Conservation (phyloP, 2,888 invertebrate species). For the Epicampocera succincta region DNA sequence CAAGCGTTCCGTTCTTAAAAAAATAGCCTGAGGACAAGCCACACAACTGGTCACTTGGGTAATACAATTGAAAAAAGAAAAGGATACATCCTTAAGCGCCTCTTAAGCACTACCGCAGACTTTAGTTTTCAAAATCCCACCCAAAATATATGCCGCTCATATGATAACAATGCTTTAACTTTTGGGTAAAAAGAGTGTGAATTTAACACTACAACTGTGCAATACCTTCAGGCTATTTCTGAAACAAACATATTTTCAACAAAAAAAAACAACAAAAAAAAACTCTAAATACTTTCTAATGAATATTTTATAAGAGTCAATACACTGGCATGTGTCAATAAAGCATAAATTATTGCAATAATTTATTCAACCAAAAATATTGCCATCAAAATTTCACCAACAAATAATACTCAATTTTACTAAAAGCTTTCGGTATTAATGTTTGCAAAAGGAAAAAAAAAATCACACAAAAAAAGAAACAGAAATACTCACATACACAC, state of each 20-base stretch:
- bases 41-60: too few species aligned
- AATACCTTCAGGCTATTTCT: not conserved
- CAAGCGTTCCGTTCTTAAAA: too few species aligned
- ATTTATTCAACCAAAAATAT: slow-evolving; percentile 60
- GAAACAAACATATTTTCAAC: not conserved
- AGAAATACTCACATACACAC: not conserved
- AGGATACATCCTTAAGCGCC: too few species aligned
- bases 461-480: slow-evolving; percentile 1
- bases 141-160: too few species aligned
- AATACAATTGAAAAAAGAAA: too few species aligned
- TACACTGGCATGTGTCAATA: slow-evolving; percentile 65
- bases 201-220: not conserved
- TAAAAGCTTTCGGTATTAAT: slow-evolving; percentile 65
- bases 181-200: too few species aligned
- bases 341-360: slow-evolving; percentile 66
- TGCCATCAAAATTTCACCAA: slow-evolving; percentile 27
- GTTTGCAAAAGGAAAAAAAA: slow-evolving; percentile 34
- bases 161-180: too few species aligned
- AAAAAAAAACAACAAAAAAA: not conserved
- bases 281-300: slow-evolving; percentile 12
- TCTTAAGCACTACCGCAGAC: too few species aligned
- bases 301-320: slow-evolving; percentile 52
- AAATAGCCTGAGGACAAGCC: too few species aligned
- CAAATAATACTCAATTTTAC: slow-evolving; percentile 62
- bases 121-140: too few species aligned